phyloP scores from a whole-genome alignment of 2,888 invertebrate species.

The Vanessa cardui region DNA sequence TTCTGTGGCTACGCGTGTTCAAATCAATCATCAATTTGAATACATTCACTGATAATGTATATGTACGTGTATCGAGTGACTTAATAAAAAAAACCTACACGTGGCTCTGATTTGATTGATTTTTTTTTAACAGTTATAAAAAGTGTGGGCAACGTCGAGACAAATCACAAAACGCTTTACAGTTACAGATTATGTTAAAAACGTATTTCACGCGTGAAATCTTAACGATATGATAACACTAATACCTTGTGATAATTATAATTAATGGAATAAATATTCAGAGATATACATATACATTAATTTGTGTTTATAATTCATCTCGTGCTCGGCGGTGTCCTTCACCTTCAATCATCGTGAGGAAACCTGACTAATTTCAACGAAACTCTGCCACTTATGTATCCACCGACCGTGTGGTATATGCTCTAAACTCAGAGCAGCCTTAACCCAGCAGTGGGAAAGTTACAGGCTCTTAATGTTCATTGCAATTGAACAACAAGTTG shows the following conservation, averaged over 20 bases:
- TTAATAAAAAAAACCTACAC: conserved; percentile 50
- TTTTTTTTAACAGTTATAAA: conserved; percentile 23
- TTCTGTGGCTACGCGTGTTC: conserved; percentile 47
- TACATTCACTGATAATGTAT: conserved; percentile 66
- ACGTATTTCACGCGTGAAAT: not conserved
- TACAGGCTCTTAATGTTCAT: too few relatives aligned
- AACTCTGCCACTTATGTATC: too few relatives aligned
- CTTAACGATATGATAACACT: not conserved
- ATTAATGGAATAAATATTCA: conserved; percentile 4
- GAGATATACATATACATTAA: not conserved
- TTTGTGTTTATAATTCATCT: too few relatives aligned
- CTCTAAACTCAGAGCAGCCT: too few relatives aligned
- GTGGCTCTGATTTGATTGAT: conserved; percentile 31
- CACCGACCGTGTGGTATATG: too few relatives aligned
- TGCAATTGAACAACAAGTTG: too few relatives aligned
- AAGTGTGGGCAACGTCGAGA: conserved; percentile 9
- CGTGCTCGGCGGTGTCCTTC: too few relatives aligned
- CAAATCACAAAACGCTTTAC: conserved; percentile 6
- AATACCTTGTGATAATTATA: not conserved
- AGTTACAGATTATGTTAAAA: conserved; percentile 6
- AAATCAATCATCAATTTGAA: conserved; percentile 82
- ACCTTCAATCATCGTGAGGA: too few relatives aligned
- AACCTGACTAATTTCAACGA: too few relatives aligned
- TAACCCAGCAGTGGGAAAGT: too few relatives aligned
- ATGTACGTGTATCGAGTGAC: conserved; percentile 51